Evolutionary conservation across 1,140 invertebrate species (phyloP).

Genomic region (Acromyrmex echinatior): DNA sequence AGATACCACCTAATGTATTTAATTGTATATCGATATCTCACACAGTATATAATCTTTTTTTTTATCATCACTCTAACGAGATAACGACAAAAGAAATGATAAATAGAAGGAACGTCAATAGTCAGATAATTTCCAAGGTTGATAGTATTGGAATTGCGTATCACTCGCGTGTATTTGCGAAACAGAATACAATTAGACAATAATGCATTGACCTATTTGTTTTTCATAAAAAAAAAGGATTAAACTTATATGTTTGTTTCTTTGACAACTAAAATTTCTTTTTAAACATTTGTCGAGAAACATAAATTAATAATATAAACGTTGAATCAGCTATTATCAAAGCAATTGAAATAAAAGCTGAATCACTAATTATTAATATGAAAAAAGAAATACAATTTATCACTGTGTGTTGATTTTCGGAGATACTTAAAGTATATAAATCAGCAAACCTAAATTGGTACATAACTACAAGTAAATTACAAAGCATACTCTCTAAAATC

Average conservation of each 20-base stretch:
- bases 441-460: background rate
- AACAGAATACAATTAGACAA: background rate
- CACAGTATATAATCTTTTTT: background rate
- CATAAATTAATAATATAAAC: too few relatives aligned
- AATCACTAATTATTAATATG: background rate
- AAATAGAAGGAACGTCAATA: background rate
- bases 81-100: conserved; percentile 3
- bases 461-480: background rate
- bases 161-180: background rate
- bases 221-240: background rate
- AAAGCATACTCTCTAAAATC: background rate
- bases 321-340: background rate
- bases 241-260: background rate
- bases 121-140: conserved; percentile 38
- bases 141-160: background rate
- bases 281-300: background rate
- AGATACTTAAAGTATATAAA: background rate
- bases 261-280: background rate
- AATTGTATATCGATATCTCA: background rate
- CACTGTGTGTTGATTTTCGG: background rate
- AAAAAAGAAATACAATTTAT: background rate
- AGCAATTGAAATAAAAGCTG: background rate
- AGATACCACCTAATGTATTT: background rate
- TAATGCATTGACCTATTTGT: background rate
- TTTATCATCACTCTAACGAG: background rate